These are phyloP conservation scores for Fratercula arctica DNA, from an alignment of 2,797 vertebrate genomes.

Conservation along the genomic window DNA sequence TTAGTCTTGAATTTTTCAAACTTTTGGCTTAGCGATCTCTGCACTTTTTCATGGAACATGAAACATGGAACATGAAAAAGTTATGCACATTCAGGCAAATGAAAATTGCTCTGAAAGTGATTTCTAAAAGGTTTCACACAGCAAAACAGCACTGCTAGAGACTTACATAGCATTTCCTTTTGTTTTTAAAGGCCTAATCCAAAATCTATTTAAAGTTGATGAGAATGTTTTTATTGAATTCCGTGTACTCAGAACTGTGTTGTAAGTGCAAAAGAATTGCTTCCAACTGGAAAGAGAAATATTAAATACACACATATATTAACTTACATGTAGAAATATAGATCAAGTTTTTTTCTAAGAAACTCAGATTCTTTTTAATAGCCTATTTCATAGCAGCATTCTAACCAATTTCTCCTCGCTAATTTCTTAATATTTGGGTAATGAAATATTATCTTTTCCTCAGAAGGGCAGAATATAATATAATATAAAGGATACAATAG, in stretches of 20 bases:
- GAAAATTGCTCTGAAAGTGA: neutral
- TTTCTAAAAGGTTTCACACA: neutral
- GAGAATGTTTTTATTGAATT: slow-evolving; percentile 11
- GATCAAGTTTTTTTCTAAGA: neutral
- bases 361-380: neutral
- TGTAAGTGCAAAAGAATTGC: neutral
- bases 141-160: neutral
- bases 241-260: neutral
- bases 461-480: neutral
- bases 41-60: neutral
- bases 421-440: neutral
- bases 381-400: neutral
- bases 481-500: neutral
- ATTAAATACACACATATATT: neutral
- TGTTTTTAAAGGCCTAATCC: slow-evolving; percentile 20
- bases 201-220: slow-evolving; percentile 15
- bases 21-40: neutral
- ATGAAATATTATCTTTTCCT: neutral
- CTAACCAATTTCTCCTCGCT: neutral
- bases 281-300: neutral
- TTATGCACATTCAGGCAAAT: neutral
- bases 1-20: neutral
- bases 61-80: neutral
- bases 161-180: neutral
- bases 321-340: neutral